These are phyloP conservation scores for Huso huso DNA, from an alignment of 2,797 vertebrate species.

Conservation along the genomic window DNA sequence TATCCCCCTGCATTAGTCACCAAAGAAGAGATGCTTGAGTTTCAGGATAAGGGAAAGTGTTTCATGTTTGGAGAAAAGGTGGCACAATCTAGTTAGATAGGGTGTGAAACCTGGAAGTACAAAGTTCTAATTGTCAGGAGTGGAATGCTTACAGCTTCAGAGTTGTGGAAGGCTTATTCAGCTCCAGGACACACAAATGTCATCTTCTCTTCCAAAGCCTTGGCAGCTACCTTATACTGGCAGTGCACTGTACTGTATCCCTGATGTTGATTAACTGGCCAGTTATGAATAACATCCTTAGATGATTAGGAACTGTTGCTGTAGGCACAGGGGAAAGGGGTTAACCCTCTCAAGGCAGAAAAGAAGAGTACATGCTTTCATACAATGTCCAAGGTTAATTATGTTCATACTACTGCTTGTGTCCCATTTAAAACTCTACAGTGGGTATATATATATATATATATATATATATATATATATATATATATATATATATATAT, in stretches of 20 bases:
- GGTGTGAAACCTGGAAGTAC: slow-evolving; percentile 55
- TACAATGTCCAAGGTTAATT: no score
- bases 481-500: no score
- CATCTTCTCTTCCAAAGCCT: slow-evolving; percentile 40
- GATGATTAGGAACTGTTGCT: slow-evolving; percentile 52
- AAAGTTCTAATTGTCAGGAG: slow-evolving; percentile 66
- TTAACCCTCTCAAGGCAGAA: slow-evolving; percentile 8
- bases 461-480: no score
- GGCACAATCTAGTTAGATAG: slow-evolving; percentile 48
- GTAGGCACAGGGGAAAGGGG: slow-evolving; percentile 35
- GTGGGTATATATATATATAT: no score
- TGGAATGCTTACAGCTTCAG: slow-evolving; percentile 64
- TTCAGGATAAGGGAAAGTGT: slow-evolving; percentile 43
- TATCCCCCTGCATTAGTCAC: no score
- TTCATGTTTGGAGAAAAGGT: slow-evolving; percentile 59
- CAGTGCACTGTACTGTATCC: slow-evolving; percentile 42
- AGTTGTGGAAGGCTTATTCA: slow-evolving; percentile 49
- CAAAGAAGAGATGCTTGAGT: slow-evolving; percentile 30
- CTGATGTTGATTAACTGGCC: slow-evolving; percentile 75
- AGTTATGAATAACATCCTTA: slow-evolving; percentile 72
- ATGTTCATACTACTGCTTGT: no score
- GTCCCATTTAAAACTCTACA: no score
- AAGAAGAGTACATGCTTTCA: no score
- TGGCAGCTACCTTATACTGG: slow-evolving; percentile 46
- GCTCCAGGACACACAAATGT: slow-evolving; percentile 63